These are phyloP conservation scores for Microcebus murinus DNA, from an alignment of 2,113 vertebrate species.

Conservation along the genomic window DNA sequence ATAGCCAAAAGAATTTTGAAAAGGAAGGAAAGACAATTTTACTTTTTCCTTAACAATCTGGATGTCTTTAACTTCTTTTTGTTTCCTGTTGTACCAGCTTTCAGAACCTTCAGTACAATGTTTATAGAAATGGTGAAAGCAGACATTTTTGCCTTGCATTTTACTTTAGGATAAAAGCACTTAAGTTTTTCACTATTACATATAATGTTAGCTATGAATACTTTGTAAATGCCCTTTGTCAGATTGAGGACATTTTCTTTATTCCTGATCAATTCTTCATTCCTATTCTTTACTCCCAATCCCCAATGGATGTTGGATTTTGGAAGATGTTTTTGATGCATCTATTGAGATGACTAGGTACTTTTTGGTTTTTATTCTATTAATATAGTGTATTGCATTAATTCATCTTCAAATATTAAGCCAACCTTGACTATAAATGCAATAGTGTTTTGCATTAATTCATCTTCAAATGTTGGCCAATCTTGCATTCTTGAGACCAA, in stretches of 20 bases:
- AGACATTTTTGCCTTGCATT: neutral
- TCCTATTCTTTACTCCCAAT: neutral
- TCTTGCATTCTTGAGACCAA: neutral
- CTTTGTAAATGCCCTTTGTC: neutral
- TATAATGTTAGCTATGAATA: neutral
- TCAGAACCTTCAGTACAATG: neutral
- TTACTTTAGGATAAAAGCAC: neutral
- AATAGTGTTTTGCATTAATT: neutral
- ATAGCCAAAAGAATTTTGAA: neutral
- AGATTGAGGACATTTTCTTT: neutral
- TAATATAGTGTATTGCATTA: neutral
- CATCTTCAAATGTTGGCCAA: neutral
- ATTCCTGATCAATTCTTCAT: neutral
- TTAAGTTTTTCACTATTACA: neutral
- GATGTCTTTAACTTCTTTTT: neutral
- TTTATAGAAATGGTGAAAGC: neutral
- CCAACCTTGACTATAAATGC: neutral
- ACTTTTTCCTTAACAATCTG: neutral
- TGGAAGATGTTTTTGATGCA: neutral
- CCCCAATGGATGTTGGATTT: neutral
- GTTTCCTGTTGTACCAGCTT: neutral
- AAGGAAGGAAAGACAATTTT: neutral
- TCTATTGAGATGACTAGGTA: neutral
- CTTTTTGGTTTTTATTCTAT: neutral
- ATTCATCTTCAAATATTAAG: neutral